Conservation (phyloP, 2,888 invertebrate genomes). For the Anaspis maculata region DNA sequence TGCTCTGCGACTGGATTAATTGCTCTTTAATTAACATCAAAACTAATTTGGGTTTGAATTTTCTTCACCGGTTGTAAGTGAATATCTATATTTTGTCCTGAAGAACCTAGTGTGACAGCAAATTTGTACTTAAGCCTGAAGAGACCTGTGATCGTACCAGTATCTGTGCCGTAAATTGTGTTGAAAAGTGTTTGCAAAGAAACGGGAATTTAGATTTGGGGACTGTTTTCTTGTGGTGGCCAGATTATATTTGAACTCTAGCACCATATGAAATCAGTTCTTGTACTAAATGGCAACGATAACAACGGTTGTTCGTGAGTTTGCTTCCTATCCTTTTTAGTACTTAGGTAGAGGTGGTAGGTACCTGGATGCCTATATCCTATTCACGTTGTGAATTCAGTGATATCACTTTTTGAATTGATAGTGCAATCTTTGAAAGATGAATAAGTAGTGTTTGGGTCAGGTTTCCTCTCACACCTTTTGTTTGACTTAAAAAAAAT, state of each 20-base stretch:
- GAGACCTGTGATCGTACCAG: constrained; percentile 8
- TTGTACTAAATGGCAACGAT: constrained; percentile 24
- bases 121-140: constrained; percentile 37
- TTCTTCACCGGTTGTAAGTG: constrained; percentile 37
- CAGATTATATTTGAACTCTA: constrained; percentile 51
- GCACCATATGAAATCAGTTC: constrained; percentile 63
- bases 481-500: too few species aligned
- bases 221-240: constrained; percentile 61
- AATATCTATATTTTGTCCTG: constrained; percentile 41
- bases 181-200: constrained; percentile 2
- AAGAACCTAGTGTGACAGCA: constrained; percentile 40
- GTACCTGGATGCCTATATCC: too few species aligned
- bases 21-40: constrained; percentile 24
- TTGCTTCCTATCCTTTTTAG: too few species aligned
- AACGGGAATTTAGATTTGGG: constrained; percentile 37
- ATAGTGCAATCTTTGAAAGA: too few species aligned
- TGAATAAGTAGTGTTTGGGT: too few species aligned
- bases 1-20: constrained; percentile 2
- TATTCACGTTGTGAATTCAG: too few species aligned
- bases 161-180: constrained; percentile 7
- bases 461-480: too few species aligned
- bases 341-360: too few species aligned
- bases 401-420: too few species aligned
- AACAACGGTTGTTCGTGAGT: too few species aligned
- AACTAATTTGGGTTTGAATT: constrained; percentile 35